Evolutionary conservation across 2,797 vertebrate species (phyloP).

Genomic region (Mastacembelus armatus): DNA sequence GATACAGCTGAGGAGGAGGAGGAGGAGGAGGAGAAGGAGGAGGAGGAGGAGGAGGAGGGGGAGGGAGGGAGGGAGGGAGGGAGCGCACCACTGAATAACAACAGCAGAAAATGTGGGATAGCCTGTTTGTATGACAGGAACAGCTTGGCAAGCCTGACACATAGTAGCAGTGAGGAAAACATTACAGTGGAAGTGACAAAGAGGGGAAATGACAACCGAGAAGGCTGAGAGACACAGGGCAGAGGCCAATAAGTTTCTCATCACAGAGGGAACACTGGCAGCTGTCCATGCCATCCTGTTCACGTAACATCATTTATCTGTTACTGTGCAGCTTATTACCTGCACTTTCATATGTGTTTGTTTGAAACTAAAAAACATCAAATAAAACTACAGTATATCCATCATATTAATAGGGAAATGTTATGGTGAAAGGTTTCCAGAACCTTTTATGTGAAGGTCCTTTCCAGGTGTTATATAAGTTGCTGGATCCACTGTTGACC

Average conservation of each 20-base stretch:
- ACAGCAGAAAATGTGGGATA: conserved; percentile 56
- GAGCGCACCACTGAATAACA: conserved; percentile 23
- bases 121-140: conserved; percentile 63
- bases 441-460: conserved; percentile 6
- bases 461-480: background rate
- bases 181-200: conserved; percentile 71
- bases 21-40: conserved; percentile 15
- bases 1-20: conserved; percentile 13
- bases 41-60: too few relatives aligned
- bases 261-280: conserved; percentile 56
- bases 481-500: too few relatives aligned
- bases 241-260: conserved; percentile 65
- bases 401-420: background rate
- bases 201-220: conserved; percentile 72
- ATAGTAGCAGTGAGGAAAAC: conserved; percentile 57
- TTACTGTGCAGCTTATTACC: conserved; percentile 39
- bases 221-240: conserved; percentile 58
- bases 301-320: too few relatives aligned
- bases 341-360: conserved; percentile 19
- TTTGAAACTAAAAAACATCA: background rate
- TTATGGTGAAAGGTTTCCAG: background rate
- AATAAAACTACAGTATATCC: background rate
- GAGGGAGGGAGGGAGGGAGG: too few relatives aligned
- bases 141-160: conserved; percentile 62
- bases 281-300: conserved; percentile 40